Evolutionary conservation across 1,140 invertebrate genomes (phyloP).

Genomic region (Phthorimaea operculella): DNA sequence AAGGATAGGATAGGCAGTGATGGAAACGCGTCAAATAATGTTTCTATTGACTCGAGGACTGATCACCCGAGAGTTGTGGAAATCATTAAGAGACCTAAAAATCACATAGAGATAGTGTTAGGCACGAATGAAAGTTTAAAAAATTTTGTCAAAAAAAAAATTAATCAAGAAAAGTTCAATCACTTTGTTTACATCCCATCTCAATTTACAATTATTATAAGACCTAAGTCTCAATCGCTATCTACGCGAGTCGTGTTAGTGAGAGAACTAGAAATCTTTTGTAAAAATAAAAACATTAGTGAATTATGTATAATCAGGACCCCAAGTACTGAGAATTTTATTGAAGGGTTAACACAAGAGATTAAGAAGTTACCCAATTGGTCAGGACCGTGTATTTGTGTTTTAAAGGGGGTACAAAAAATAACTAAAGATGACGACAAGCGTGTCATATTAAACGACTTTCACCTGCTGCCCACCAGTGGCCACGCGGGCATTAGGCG

Average conservation of each 20-base stretch:
- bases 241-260: no score
- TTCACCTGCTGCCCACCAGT: neutral
- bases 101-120: neutral
- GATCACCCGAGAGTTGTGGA: constrained; percentile 2
- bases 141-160: neutral
- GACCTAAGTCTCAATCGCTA: no score
- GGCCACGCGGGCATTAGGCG: neutral
- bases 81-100: neutral
- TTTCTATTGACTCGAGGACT: neutral
- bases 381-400: neutral
- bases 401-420: neutral
- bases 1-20: neutral
- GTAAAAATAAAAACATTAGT: neutral
- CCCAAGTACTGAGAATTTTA: neutral
- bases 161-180: no score
- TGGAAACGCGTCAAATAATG: neutral
- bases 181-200: no score
- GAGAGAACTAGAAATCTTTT: neutral
- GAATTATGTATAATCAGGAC: neutral
- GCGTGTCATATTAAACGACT: neutral
- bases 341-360: neutral
- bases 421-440: neutral
- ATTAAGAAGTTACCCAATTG: neutral
- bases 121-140: neutral
- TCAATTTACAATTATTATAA: no score